Evolutionary conservation across 2,888 invertebrate genomes (phyloP), one percentile per base, ranked within the genome.

Genomic region (Clostera curtula): DNA sequence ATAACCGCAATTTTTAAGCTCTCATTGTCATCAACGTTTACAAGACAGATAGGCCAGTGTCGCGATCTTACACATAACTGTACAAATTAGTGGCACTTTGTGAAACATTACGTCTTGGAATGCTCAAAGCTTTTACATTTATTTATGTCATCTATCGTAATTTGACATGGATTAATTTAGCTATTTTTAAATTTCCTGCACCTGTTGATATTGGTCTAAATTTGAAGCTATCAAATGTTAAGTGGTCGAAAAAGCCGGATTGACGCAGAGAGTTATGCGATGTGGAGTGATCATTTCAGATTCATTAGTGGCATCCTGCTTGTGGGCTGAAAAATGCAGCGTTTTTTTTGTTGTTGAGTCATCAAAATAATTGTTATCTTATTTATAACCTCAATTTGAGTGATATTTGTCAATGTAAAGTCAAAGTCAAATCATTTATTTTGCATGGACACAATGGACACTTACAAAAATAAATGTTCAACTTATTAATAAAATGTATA

Each of bases 251-350:
- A 19, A 19, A 11, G 11, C 12, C 5, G 8, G 12, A 12, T 20
- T 20, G 12, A 20, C 5, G 7, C 12, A 3, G 7, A 3, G 13
- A 22, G 13, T 22, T 13, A 14, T 4, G 22, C 6, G n/a, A 21
- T 12, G 12, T 12, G 5, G 21, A 19, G 19, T 11, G 4, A 21
- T 21, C 3, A 12, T 21, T 21, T 7, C n/a, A n/a, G n/a, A 11
- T n/a, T 9, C 5, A 22, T 22, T 22, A 22, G 5, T 22, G 3
- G 9, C 22, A 22, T 22, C 22, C 22, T 22, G 14, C 14, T 22
- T 22, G 9, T 21, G 21, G 5, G 12, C 12, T 3, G 12, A 5
- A 22, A 22, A 9, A 14, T 14, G 22, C 22, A 22, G 13, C 22
- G 11, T 22, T 9, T 14, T 14, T 8, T 3, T 5, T 12, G n/a